A percentile compares a stretch with the other conserved stretches of the same genome.
Conservation (phyloP, 2,888 invertebrate genomes). For the Labia minor region DNA sequence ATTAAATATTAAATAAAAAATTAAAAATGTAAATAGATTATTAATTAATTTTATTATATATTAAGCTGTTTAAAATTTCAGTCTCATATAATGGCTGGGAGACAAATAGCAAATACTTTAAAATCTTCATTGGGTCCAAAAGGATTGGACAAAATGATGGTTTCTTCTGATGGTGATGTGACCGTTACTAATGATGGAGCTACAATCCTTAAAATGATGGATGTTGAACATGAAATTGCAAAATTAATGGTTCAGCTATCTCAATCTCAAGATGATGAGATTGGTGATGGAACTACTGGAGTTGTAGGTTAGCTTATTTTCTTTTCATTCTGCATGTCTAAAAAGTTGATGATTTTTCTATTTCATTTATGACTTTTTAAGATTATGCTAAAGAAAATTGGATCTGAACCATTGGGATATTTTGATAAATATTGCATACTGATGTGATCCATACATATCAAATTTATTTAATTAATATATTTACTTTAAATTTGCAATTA, state of each 20-base stretch:
- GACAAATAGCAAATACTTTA: conserved; percentile 79
- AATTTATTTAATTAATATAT: neutral
- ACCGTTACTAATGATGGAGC: conserved; percentile 98
- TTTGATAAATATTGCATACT: conserved; percentile 18
- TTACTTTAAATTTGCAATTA: neutral
- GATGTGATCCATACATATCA: conserved; percentile 18
- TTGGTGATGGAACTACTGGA: conserved; percentile 98
- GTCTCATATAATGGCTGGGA: conserved; percentile 97
- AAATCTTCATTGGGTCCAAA: conserved; percentile 93
- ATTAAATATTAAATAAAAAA: too few relatives aligned
- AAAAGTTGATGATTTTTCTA: too few relatives aligned
- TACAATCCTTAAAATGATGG: conserved; percentile 98
- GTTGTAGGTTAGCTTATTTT: conserved; percentile 57
- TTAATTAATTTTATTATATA: too few relatives aligned
- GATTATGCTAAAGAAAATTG: neutral
- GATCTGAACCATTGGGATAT: conserved; percentile 21
- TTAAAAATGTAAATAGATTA: too few relatives aligned
- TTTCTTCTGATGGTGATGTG: conserved; percentile 92
- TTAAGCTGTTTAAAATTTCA: too few relatives aligned
- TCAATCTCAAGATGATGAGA: conserved; percentile 98
- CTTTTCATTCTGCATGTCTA: too few relatives aligned
- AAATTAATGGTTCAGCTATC: conserved; percentile 96
- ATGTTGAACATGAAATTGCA: conserved; percentile 96
- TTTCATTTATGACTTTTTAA: conserved; percentile 13
- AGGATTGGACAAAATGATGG: conserved; percentile 95